These are phyloP conservation scores for Drosophila neocordata DNA, from an alignment of 1,140 invertebrate species.

Conservation along the genomic window DNA sequence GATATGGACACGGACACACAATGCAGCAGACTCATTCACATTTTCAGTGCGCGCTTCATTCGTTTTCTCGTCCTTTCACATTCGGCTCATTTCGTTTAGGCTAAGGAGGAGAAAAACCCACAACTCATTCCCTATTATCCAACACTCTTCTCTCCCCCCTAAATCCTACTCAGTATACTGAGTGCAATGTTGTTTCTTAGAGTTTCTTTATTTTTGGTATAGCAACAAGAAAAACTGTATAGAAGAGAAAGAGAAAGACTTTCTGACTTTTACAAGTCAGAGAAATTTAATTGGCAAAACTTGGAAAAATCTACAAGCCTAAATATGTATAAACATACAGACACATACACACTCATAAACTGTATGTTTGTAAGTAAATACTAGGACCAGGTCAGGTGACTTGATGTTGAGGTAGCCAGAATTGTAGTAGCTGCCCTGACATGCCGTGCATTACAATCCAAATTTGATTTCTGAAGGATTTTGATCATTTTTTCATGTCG, in stretches of 20 bases:
- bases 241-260: conserved; percentile 9
- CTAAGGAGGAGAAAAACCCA: conserved; percentile 32
- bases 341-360: too few species aligned
- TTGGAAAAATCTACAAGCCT: conserved; percentile 56
- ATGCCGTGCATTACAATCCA: conserved; percentile 70
- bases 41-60: conserved; percentile 63
- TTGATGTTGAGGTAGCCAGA: conserved; percentile 33
- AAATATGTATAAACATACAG: conserved; percentile 22
- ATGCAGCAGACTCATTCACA: conserved; percentile 70
- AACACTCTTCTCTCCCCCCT: background rate
- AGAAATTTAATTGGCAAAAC: conserved; percentile 71
- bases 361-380: background rate
- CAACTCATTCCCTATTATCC: conserved; percentile 6
- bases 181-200: conserved; percentile 33
- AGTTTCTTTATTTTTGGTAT: conserved; percentile 1
- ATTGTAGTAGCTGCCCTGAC: conserved; percentile 35
- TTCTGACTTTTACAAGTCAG: conserved; percentile 41
- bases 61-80: conserved; percentile 36
- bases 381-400: conserved; percentile 35
- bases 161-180: background rate
- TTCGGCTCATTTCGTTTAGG: conserved; percentile 67
- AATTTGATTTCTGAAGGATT: conserved; percentile 79
- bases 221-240: conserved; percentile 25
- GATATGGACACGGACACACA: conserved; percentile 16
- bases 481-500: conserved; percentile 70